Evolutionary conservation across 1,140 invertebrate genomes (phyloP), one percentile per base, ranked within the genome.

Genomic region (Rhyacophila brunnea): DNA sequence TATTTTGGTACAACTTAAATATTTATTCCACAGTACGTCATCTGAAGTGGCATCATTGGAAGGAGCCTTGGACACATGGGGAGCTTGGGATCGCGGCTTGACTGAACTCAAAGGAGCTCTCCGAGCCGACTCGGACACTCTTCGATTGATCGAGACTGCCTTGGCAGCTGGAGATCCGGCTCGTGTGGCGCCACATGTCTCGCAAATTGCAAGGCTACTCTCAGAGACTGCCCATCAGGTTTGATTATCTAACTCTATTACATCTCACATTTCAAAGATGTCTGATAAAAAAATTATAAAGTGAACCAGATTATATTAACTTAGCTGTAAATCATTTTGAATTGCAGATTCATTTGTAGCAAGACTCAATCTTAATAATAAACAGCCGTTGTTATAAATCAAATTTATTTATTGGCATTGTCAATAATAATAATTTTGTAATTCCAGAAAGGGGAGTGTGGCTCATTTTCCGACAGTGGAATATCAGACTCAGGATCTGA

Each of bases 401-500:
- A n/a, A n/a, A n/a, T n/a, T n/a, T n/a, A n/a, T 9, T 15, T 10
- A 43, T 43, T 6, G 7, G 14, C 40, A 14, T 43, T 9, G 14
- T 14, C 14, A 6, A 43, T 14, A 6, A 14, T 43, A 20, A 18
- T 46, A 9, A 7, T 15, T 45, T 34, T 56, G 6, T 7, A 13
- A 45, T 54, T 60, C 1, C 44, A 65, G 63, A 65, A 65, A 32
- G 63, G 58, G 45, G 63, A 65, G 49, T 65, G 63, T 65, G 85
- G 85, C 6, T 88, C 86, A 0, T 73, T 86, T 7, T 88, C 87
- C 7, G 88, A 90, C 69, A 87, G 86, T 32, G 87, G 88, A 17
- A 89, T 90, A 46, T 90, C 87, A 0, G 88, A 89, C 68, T 87
- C 86, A 61, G 87, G 87, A 19, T 90, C 87, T 15, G 87, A 90